Evolutionary conservation across 35 echinoderm and acorn worm genomes (phyloP).

Genomic region (Heliocidaris erythrogramma): DNA sequence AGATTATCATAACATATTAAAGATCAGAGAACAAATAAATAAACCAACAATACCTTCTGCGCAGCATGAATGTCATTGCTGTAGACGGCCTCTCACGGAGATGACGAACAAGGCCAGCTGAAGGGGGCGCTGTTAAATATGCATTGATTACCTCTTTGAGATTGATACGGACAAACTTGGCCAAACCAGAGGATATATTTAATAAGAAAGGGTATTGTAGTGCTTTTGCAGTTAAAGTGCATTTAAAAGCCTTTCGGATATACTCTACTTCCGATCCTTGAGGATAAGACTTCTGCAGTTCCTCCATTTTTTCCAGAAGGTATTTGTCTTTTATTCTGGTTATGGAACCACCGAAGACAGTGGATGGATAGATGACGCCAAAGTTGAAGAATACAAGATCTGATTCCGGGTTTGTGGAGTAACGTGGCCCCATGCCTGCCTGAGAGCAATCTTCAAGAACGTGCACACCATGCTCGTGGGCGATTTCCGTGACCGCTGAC

Average conservation of each 20-base stretch:
- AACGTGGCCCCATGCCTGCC: slow-evolving; percentile 37
- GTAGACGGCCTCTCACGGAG: slow-evolving; percentile 64
- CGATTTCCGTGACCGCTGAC: slow-evolving; percentile 59
- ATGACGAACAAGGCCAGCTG: slow-evolving; percentile 57
- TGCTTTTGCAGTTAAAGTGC: slow-evolving; percentile 34
- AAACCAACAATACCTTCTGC: neutral
- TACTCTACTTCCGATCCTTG: slow-evolving; percentile 61
- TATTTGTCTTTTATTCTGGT: slow-evolving; percentile 70
- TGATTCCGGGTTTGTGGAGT: slow-evolving; percentile 61
- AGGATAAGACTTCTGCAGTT: slow-evolving; percentile 69
- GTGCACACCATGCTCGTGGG: slow-evolving; percentile 65
- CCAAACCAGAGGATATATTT: slow-evolving; percentile 38
- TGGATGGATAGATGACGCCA: slow-evolving; percentile 61
- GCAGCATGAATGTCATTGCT: slow-evolving; percentile 45
- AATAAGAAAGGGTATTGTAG: slow-evolving; percentile 44
- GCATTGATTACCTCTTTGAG: slow-evolving; percentile 49
- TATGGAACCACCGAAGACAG: slow-evolving; percentile 66
- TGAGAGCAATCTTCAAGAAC: slow-evolving; percentile 79
- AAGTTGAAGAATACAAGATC: slow-evolving; percentile 80
- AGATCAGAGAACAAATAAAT: too few species aligned
- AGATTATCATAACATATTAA: too few species aligned
- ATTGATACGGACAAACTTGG: slow-evolving; percentile 38
- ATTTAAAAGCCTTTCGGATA: slow-evolving; percentile 57
- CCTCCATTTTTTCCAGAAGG: slow-evolving; percentile 57
- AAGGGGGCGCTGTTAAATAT: slow-evolving; percentile 54